Conservation (phyloP, 2,113 vertebrate species). For the Ammodytes dubius region DNA sequence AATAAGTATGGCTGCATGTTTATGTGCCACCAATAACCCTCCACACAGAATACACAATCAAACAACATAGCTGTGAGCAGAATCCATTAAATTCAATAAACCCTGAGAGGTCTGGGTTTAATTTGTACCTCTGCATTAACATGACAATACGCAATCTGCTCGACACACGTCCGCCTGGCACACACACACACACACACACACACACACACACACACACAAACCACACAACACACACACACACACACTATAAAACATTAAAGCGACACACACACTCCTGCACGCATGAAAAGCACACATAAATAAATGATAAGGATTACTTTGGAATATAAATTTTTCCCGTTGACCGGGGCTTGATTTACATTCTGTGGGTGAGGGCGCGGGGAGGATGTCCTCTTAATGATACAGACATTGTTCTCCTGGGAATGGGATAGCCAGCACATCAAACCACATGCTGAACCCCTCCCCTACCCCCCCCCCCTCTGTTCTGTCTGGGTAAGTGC, state of each 20-base stretch:
- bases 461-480: background rate
- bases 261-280: background rate
- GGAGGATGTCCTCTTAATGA: constrained; percentile 60
- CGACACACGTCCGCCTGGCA: constrained; percentile 27
- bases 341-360: constrained; percentile 61
- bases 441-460: constrained; percentile 5
- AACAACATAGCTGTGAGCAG: constrained; percentile 11
- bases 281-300: constrained; percentile 61
- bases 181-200: constrained; percentile 43
- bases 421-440: constrained; percentile 31
- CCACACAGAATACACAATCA: background rate
- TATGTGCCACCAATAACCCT: background rate
- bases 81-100: constrained; percentile 70
- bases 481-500: background rate
- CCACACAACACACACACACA: background rate
- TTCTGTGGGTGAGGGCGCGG: constrained; percentile 22
- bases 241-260: constrained; percentile 22
- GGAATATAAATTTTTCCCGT: constrained; percentile 45
- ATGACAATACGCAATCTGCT: constrained; percentile 71
- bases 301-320: constrained; percentile 69
- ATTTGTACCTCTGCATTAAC: constrained; percentile 71
- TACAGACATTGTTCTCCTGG: constrained; percentile 53
- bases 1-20: too few relatives aligned
- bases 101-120: constrained; percentile 56
- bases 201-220: constrained; percentile 28